Conservation (phyloP, 2,888 invertebrate species). For the Dascillus cervinus region DNA sequence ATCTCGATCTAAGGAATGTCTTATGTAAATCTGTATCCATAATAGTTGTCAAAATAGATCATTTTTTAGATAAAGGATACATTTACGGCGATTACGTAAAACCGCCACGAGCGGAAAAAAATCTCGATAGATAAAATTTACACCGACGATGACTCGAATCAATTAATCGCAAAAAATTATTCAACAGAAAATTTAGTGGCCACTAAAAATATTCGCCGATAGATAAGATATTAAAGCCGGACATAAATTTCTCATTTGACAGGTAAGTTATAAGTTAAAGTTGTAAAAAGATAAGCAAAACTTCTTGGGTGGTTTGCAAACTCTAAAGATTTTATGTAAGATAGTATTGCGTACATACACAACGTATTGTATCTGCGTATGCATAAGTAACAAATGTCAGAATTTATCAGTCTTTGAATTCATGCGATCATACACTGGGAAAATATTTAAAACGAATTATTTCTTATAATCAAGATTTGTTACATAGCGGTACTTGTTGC, state of each 20-base stretch:
- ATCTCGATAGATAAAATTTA: too few species aligned
- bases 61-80: too few species aligned
- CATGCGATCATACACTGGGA: constrained; percentile 14
- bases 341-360: constrained; percentile 17
- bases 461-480: background rate
- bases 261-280: constrained; percentile 22
- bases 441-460: constrained; percentile 12
- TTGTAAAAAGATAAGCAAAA: constrained; percentile 22
- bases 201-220: too few species aligned
- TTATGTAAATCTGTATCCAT: too few species aligned
- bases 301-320: constrained; percentile 22
- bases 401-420: constrained; percentile 19
- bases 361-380: constrained; percentile 17
- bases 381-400: constrained; percentile 21
- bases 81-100: too few species aligned
- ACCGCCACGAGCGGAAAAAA: too few species aligned
- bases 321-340: constrained; percentile 15
- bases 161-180: too few species aligned
- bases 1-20: too few species aligned
- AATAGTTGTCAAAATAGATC: too few species aligned
- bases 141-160: too few species aligned
- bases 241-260: constrained; percentile 23
- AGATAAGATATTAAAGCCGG: constrained; percentile 13
- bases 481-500: too few species aligned
- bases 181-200: too few species aligned